Evolutionary conservation across 2,888 invertebrate genomes (phyloP).

Genomic region (Himalopsyche tibetana): DNA sequence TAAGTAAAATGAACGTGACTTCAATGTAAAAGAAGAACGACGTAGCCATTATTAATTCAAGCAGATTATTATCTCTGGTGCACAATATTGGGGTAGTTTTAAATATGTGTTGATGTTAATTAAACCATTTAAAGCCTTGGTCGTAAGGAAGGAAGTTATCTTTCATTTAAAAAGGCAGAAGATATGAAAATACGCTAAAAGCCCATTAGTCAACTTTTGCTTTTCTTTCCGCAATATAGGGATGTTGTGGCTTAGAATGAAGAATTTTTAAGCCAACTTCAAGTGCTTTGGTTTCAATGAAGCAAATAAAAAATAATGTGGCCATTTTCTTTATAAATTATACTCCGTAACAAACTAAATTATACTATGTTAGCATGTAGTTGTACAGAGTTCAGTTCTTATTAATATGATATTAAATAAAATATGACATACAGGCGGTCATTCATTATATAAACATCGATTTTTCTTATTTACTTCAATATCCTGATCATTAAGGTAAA

Average conservation of each 20-base stretch:
- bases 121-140: conserved; percentile 16
- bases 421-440: too few relatives aligned
- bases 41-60: neutral
- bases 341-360: too few relatives aligned
- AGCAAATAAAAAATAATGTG: neutral
- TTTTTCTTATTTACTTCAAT: too few relatives aligned
- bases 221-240: conserved; percentile 40
- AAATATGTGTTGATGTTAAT: conserved; percentile 22
- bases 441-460: too few relatives aligned
- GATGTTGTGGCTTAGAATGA: conserved; percentile 36
- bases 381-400: too few relatives aligned
- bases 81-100: neutral
- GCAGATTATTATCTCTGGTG: neutral
- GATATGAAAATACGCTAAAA: conserved; percentile 35
- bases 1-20: too few relatives aligned
- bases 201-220: conserved; percentile 39
- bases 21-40: too few relatives aligned
- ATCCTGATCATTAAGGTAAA: too few relatives aligned
- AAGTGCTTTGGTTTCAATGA: neutral
- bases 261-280: neutral
- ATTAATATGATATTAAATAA: too few relatives aligned
- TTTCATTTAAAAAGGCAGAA: conserved; percentile 38
- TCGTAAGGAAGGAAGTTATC: conserved; percentile 38
- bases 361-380: too few relatives aligned
- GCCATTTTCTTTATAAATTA: too few relatives aligned